Evolutionary conservation across 2,113 vertebrate species (phyloP), one percentile per base, ranked within the genome.

Genomic region (Pygoscelis adeliae): DNA sequence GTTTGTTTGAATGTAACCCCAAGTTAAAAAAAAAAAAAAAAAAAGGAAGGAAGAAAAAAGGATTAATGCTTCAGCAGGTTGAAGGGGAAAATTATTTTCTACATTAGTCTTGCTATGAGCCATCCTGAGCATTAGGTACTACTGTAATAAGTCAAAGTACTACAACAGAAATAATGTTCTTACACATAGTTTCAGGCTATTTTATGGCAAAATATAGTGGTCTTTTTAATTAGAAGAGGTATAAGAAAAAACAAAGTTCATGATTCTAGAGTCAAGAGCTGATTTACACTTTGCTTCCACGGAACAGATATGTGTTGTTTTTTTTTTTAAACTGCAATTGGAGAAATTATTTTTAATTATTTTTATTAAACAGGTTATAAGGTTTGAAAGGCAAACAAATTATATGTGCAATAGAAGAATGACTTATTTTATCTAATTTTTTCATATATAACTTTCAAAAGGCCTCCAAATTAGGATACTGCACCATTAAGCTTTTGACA

Each of bases 401-500:
- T 74, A 42, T 55, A 91, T 2, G 38, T 73, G 26, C 83, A 65
- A 74, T 5, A 89, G 29, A 21, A 96, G 66, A 97, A 97, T 44
- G 58, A 97, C 93, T 83, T 97, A 87, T 95, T 98, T 97, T 96
- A 83, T 91, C 88, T 93, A 29, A 59, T 95, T 97, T 96, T 90
- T 96, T 93, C 36, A 7, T 9, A 9, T 34, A 42, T 25, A 97
- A 98, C 92, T 98, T 98, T 97, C 93, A 97, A 97, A 97, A 77
- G 67, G 78, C 93, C 94, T 98, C 97, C 97, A 97, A 98, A 98
- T 98, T 95, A 95, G 96, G 97, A 97, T 34, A 13, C 86, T 76
- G 97, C 97, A 96, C 98, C 98, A 98, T 98, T 98, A 98, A 98
- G 89, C 96, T 97, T 97, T 97, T 98, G 98, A 98, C 97, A 98